Percentiles rank a stretch among this genome's conserved stretches.
These are phyloP conservation scores for Cremastinae sp. DNA, from an alignment of 2,888 invertebrate species.

Conservation along the genomic window DNA sequence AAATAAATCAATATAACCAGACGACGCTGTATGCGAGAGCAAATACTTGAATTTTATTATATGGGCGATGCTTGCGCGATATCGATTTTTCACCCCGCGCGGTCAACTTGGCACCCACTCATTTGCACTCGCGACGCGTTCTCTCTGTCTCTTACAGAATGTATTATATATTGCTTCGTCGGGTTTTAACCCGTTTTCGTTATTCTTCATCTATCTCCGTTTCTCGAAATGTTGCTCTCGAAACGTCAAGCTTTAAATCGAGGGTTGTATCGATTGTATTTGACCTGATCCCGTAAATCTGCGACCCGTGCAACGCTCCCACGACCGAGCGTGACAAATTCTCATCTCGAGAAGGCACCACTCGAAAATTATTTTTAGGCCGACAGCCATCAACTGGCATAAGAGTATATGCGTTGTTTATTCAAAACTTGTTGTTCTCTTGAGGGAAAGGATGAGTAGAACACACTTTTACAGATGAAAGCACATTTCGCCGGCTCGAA, in stretches of 20 bases:
- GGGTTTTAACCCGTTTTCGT: background rate
- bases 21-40: too few relatives aligned
- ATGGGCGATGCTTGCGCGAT: too few relatives aligned
- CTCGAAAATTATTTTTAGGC: background rate
- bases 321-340: background rate
- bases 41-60: too few relatives aligned
- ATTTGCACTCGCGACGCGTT: conserved; percentile 39
- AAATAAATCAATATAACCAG: conserved; percentile 4
- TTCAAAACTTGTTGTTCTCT: background rate
- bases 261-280: too few relatives aligned
- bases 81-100: conserved; percentile 45
- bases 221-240: conserved; percentile 44
- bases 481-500: conserved; percentile 39
- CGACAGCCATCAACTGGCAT: too few relatives aligned
- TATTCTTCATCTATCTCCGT: conserved; percentile 18
- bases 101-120: conserved; percentile 52
- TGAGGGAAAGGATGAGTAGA: conserved; percentile 1
- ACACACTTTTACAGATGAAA: too few relatives aligned
- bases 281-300: too few relatives aligned
- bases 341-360: background rate
- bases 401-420: too few relatives aligned
- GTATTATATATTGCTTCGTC: too few relatives aligned
- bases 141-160: conserved; percentile 23
- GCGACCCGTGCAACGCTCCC: too few relatives aligned
- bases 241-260: too few relatives aligned